A percentile compares a stretch with the other conserved stretches of the same genome.
phyloP scores from a whole-genome alignment of 2,113 vertebrate species.

The Mionectes macconnelli region DNA sequence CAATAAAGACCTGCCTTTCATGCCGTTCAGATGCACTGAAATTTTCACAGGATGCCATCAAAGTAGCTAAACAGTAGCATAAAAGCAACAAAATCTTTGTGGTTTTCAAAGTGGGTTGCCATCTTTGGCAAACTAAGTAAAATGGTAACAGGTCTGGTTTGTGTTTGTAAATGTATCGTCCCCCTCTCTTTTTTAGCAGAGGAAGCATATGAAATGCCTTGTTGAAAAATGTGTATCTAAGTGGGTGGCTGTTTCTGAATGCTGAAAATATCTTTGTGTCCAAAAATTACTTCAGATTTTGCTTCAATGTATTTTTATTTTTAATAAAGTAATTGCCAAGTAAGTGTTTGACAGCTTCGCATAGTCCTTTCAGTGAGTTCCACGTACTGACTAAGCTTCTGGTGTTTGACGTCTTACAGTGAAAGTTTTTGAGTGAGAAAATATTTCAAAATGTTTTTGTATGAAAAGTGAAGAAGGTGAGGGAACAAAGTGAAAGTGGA shows the following conservation, averaged over 20 bases:
- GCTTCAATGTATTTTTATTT: conserved; percentile 31
- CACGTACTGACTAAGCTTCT: not conserved
- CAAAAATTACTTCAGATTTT: not conserved
- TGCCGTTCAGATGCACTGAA: not conserved
- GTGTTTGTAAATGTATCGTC: not conserved
- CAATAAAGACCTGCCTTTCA: not conserved
- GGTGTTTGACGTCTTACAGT: not conserved
- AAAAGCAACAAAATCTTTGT: not conserved
- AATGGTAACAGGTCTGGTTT: not conserved
- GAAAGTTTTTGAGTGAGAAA: not conserved
- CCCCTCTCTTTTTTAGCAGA: not conserved
- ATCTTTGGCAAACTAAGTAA: not conserved
- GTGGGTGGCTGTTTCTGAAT: not conserved
- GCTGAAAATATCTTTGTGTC: conserved; percentile 6
- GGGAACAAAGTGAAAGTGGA: not conserved
- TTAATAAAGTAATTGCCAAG: conserved; percentile 50
- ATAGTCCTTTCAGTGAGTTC: not conserved
- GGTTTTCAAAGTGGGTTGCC: not conserved
- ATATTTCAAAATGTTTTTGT: not conserved
- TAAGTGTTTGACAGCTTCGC: not conserved
- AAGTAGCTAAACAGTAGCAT: not conserved
- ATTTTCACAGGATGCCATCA: not conserved
- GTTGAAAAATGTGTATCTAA: not conserved
- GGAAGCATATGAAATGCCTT: conserved; percentile 17
- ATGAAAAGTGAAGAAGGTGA: not conserved